Evolutionary conservation across 2,888 invertebrate genomes (phyloP).

Genomic region (Nesidiocoris tenuis): DNA sequence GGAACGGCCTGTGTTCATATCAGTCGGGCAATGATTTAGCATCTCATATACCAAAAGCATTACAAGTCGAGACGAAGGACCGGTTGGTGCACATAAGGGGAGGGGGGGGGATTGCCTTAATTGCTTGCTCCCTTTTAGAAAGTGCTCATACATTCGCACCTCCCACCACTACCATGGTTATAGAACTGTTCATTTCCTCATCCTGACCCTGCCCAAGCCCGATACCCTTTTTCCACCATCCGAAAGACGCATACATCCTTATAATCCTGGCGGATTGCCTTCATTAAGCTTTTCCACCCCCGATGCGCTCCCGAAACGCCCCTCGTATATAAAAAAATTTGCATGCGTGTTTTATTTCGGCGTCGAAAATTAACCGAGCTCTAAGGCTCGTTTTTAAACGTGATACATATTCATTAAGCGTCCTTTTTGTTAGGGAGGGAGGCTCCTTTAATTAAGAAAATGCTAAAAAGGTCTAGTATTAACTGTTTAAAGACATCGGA

Average conservation of each 20-base stretch:
- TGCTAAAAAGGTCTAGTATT: constrained; percentile 32
- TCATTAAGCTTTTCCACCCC: constrained; percentile 37
- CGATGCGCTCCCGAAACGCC: constrained; percentile 18
- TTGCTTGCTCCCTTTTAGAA: constrained; percentile 23
- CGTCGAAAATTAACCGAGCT: constrained; percentile 36
- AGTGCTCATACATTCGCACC: neutral
- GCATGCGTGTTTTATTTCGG: constrained; percentile 42
- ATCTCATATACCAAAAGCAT: constrained; percentile 30
- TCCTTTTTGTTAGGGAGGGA: constrained; percentile 21
- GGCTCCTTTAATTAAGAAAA: constrained; percentile 41
- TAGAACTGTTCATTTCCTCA: constrained; percentile 3
- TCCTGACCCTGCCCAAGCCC: constrained; percentile 7
- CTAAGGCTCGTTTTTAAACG: constrained; percentile 35
- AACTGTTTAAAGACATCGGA: constrained; percentile 25
- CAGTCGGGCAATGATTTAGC: constrained; percentile 23
- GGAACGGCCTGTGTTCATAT: constrained; percentile 11
- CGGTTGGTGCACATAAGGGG: too few relatives aligned
- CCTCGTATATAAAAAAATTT: constrained; percentile 39
- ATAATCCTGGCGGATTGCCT: constrained; percentile 40
- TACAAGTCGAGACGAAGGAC: neutral
- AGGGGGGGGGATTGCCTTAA: constrained; percentile 11
- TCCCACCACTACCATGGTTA: neutral
- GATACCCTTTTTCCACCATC: neutral
- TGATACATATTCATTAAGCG: constrained; percentile 39
- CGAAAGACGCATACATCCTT: constrained; percentile 39